Percentiles rank a stretch among this genome's conserved stretches.
Evolutionary conservation across 2,113 vertebrate genomes (phyloP).

Genomic region (Isurus oxyrinchus): DNA sequence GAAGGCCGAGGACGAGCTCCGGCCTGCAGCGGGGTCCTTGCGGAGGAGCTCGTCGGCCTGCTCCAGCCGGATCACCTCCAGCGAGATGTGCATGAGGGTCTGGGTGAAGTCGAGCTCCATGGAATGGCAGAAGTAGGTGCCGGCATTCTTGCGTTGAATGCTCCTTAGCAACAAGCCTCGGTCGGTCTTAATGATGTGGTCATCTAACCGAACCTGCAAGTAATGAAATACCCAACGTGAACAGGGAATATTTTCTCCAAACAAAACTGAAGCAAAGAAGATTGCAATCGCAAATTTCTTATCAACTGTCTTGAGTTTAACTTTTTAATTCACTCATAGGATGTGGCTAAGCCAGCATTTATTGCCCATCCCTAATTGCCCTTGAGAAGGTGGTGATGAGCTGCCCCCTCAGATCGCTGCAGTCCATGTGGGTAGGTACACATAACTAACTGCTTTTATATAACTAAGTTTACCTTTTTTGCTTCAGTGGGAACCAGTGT

Average conservation of each 20-base stretch:
- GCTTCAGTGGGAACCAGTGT: background rate
- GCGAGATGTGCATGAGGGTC: constrained; percentile 69
- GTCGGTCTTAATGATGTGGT: constrained; percentile 65
- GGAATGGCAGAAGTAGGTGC: constrained; percentile 76
- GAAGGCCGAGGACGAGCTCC: constrained; percentile 47
- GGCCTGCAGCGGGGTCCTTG: constrained; percentile 30
- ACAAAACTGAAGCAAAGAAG: background rate
- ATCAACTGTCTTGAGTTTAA: background rate
- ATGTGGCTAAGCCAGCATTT: no score
- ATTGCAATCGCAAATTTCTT: background rate
- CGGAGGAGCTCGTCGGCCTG: constrained; percentile 50
- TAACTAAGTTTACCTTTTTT: background rate
- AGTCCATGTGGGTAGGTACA: no score
- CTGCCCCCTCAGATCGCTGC: no score
- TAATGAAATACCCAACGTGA: background rate
- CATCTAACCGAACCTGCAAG: constrained; percentile 67
- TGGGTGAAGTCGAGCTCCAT: constrained; percentile 88
- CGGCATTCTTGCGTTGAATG: constrained; percentile 65
- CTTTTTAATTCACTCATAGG: no score
- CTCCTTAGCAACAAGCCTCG: constrained; percentile 76
- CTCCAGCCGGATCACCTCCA: constrained; percentile 69
- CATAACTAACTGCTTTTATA: background rate
- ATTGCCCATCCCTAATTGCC: no score
- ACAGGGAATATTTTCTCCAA: background rate
- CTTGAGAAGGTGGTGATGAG: no score